Evolutionary conservation across 2,113 vertebrate species (phyloP).

Genomic region (Lota lota): DNA sequence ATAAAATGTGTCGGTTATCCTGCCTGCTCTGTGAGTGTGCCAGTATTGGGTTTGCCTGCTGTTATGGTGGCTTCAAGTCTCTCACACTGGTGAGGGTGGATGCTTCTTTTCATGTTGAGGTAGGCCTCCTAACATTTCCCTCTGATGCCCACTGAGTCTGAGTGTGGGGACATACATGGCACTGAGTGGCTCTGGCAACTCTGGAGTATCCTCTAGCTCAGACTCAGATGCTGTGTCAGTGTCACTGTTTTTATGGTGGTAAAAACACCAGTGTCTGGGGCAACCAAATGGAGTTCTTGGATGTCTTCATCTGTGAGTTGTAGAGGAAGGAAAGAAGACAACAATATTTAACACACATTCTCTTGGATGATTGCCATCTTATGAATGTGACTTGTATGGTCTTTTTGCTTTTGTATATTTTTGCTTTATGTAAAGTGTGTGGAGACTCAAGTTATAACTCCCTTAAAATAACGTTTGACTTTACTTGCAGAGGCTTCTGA

Average conservation of each 20-base stretch:
- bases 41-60: conserved; percentile 4
- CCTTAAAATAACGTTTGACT: no score
- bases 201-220: background rate
- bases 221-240: conserved; percentile 2
- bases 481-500: no score
- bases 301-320: conserved; percentile 2
- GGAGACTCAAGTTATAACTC: no score
- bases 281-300: background rate
- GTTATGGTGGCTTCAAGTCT: background rate
- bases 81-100: conserved; percentile 2
- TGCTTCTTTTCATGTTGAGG: background rate
- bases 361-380: no score
- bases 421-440: no score
- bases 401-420: no score
- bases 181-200: conserved; percentile 10
- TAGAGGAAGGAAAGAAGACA: background rate
- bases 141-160: background rate
- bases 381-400: no score
- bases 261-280: background rate
- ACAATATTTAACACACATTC: background rate
- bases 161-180: conserved; percentile 4
- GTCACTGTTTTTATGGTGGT: conserved; percentile 2
- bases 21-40: background rate
- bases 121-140: background rate
- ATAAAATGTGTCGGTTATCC: conserved; percentile 4